Percentiles rank a stretch among this genome's conserved stretches.
Conservation (phyloP, 2,797 vertebrate species). For the Silurus lanzhouensis region DNA sequence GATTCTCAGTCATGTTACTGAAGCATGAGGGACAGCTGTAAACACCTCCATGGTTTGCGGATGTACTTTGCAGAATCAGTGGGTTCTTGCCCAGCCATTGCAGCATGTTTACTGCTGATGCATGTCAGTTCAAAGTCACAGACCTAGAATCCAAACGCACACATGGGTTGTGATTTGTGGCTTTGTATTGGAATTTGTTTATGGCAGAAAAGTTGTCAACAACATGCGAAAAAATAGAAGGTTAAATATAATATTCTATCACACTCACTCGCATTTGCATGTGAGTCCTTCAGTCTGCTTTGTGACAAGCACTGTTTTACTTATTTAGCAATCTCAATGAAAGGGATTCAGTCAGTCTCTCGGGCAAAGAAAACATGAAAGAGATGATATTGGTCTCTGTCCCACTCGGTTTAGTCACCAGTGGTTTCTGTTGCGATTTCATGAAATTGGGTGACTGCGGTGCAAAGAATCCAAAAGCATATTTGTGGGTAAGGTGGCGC, state of each 20-base stretch:
- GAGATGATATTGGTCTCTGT: conserved; percentile 34
- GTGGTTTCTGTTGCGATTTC: conserved; percentile 44
- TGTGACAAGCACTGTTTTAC: not conserved
- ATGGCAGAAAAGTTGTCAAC: conserved; percentile 31
- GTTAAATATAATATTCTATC: conserved; percentile 32
- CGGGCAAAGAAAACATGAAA: conserved; percentile 26
- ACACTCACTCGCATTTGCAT: conserved; percentile 24
- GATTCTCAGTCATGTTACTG: conserved; percentile 2
- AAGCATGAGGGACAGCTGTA: conserved; percentile 24
- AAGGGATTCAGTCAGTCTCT: conserved; percentile 9
- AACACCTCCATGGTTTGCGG: conserved; percentile 32
- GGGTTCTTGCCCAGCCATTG: conserved; percentile 4
- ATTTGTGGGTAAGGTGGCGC: conserved; percentile 45
- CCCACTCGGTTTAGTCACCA: conserved; percentile 27
- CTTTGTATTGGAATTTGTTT: conserved; percentile 39
- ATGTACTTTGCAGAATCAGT: conserved; percentile 11
- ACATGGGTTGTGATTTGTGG: conserved; percentile 28
- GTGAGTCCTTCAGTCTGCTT: conserved; percentile 3
- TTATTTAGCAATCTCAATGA: conserved; percentile 7
- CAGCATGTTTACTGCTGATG: conserved; percentile 39
- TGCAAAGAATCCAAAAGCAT: conserved; percentile 18
- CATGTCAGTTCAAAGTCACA: conserved; percentile 10
- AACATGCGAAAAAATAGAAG: conserved; percentile 27
- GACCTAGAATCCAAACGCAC: conserved; percentile 30
- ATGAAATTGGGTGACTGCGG: conserved; percentile 43